Evolutionary conservation across 92 coral and sea anemone genomes (phyloP), one percentile per base, ranked within the genome.

Genomic region (Galaxea fascicularis): DNA sequence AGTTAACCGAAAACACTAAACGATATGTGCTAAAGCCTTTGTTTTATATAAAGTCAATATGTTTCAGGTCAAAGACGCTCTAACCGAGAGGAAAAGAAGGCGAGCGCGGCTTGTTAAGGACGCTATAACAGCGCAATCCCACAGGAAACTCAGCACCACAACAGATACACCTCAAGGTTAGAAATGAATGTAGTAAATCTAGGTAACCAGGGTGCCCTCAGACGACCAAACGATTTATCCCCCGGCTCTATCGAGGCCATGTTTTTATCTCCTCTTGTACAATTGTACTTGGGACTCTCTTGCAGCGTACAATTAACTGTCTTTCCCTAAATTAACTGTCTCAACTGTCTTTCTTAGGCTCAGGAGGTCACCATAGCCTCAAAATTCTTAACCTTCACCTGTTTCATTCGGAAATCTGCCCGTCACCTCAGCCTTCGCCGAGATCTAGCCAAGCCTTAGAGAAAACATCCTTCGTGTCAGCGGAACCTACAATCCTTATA

Each of bases 111-210:
- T 68, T 18, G 65, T 80, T 10, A 41, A 57, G 8, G 82, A 63
- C 41, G 72, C 59, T n/a, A 41, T 21, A 56, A 46, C 71, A 63
- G 71, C 44, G 8, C 82, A 24, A 0, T 60, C 71, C 4, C 39
- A 62, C 72, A 77, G 82, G 24, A 77, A 77, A 77, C 82, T 77
- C 71, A 77, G 82, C 14, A 46, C 82, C 3, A 62, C 65, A 9
- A 56, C 79, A 30, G 62, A 75, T 27, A 27, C 82, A 14, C 17
- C 59, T 60, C 24, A 27, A 21, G 82, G 71, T 59, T 28, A 77
- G 29, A 64, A 30, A 30, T n/a, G n/a, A n/a, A n/a, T n/a, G n/a
- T n/a, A n/a, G n/a, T n/a, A n/a, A n/a, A n/a, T n/a, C n/a, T n/a
- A n/a, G n/a, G n/a, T n/a, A n/a, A n/a, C n/a, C n/a, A n/a, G n/a